These are phyloP conservation scores for Cisticola juncidis DNA, from an alignment of 2,113 vertebrate genomes.

Conservation along the genomic window DNA sequence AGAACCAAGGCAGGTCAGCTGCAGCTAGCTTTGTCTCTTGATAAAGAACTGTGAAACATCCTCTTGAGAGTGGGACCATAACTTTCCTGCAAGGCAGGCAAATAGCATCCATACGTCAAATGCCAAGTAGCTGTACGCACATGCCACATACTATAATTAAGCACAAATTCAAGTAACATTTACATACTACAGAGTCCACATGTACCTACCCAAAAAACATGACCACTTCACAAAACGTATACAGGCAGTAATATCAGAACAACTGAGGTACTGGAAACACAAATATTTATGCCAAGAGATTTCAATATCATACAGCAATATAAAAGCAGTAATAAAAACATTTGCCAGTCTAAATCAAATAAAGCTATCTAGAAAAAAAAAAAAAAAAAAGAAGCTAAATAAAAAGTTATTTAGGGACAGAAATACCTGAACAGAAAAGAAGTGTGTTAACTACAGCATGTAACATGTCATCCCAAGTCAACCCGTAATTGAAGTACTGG, in stretches of 20 bases:
- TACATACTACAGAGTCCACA: slow-evolving; percentile 95
- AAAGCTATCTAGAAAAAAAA: slow-evolving; percentile 72
- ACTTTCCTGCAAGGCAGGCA: slow-evolving; percentile 83
- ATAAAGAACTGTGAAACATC: slow-evolving; percentile 72
- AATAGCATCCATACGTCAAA: slow-evolving; percentile 90
- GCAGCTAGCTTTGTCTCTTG: slow-evolving; percentile 82
- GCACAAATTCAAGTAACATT: slow-evolving; percentile 99
- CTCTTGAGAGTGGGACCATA: slow-evolving; percentile 66
- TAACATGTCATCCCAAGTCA: slow-evolving; percentile 85
- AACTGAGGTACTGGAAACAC: slow-evolving; percentile 93
- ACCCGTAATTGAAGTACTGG: slow-evolving; percentile 89
- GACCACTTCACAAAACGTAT: slow-evolving; percentile 93
- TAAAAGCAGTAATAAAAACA: slow-evolving; percentile 78
- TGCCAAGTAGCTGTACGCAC: slow-evolving; percentile 84
- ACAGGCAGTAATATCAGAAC: slow-evolving; percentile 91
- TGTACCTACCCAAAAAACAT: slow-evolving; percentile 92
- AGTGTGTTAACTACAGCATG: slow-evolving; percentile 83
- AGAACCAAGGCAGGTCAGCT: slow-evolving; percentile 81
- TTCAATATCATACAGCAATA: slow-evolving; percentile 83
- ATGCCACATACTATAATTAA: slow-evolving; percentile 95
- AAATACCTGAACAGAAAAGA: slow-evolving; percentile 78
- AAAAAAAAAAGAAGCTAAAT: slow-evolving; percentile 68
- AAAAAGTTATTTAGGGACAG: slow-evolving; percentile 78
- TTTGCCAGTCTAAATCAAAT: slow-evolving; percentile 81
- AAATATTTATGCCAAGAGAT: slow-evolving; percentile 87